These are phyloP conservation scores for Zoanthus sociatus DNA, from an alignment of 92 coral and sea anemone species.

Conservation along the genomic window DNA sequence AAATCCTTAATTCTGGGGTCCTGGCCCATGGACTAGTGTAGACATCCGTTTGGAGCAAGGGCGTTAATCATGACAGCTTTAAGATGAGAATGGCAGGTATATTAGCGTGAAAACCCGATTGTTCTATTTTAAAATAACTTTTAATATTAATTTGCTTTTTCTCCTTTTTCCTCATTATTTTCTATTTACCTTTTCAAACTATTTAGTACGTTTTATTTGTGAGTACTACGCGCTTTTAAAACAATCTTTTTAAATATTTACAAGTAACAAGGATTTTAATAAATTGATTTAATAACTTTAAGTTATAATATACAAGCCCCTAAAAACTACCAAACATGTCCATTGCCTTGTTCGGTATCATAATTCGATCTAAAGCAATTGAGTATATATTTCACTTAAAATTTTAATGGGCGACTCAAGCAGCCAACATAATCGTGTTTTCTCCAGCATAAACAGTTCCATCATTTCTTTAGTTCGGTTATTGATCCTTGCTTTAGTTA, in stretches of 20 bases:
- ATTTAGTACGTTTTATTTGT: too few species aligned
- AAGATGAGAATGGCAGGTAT: neutral
- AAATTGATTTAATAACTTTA: too few species aligned
- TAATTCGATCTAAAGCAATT: too few species aligned
- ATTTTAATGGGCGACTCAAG: conserved; percentile 1
- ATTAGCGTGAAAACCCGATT: neutral
- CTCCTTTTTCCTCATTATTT: neutral
- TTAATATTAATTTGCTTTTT: neutral
- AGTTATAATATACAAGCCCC: too few species aligned
- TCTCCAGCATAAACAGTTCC: conserved; percentile 8
- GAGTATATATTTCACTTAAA: neutral
- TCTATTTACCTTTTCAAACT: too few species aligned
- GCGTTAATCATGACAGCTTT: neutral
- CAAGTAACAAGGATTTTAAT: too few species aligned
- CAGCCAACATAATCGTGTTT: neutral
- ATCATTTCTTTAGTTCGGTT: neutral
- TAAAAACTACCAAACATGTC: too few species aligned
- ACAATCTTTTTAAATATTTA: too few species aligned
- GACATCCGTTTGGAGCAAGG: conserved; percentile 9
- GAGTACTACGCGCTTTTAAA: too few species aligned
- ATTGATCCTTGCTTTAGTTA: neutral
- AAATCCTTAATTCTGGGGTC: too few species aligned
- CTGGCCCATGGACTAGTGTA: too few species aligned
- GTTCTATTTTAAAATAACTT: neutral
- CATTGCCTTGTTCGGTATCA: too few species aligned